These are phyloP conservation scores for Etheostoma nigrum DNA, from an alignment of 2,797 vertebrate genomes.

Conservation along the genomic window DNA sequence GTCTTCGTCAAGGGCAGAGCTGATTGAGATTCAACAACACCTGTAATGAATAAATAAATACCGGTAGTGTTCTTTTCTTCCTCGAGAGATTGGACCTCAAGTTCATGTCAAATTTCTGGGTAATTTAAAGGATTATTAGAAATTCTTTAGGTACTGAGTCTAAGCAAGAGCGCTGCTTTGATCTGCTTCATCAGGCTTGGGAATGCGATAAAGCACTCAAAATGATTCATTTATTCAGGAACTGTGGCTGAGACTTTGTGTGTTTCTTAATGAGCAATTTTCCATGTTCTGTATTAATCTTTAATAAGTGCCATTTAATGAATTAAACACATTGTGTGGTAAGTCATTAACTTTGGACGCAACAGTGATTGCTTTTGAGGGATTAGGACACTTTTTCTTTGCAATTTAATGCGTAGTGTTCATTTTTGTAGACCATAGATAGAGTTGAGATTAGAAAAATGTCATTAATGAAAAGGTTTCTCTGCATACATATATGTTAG, in stretches of 20 bases:
- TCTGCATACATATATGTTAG: not conserved
- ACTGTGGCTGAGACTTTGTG: constrained; percentile 57
- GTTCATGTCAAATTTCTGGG: constrained; percentile 36
- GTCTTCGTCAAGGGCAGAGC: constrained; percentile 18
- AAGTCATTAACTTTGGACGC: constrained; percentile 81
- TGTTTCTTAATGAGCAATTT: constrained; percentile 74
- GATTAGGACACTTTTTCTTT: constrained; percentile 72
- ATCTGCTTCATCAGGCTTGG: constrained; percentile 62
- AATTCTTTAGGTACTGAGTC: constrained; percentile 58
- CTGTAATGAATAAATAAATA: constrained; percentile 28
- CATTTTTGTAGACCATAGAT: constrained; percentile 62
- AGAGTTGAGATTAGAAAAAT: constrained; percentile 58
- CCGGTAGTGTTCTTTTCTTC: not conserved
- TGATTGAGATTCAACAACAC: constrained; percentile 15
- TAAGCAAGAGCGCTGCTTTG: constrained; percentile 33
- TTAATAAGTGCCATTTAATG: constrained; percentile 79
- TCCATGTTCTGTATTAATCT: constrained; percentile 71
- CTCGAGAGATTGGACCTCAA: constrained; percentile 42
- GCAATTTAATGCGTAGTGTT: constrained; percentile 64
- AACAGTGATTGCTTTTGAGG: constrained; percentile 78
- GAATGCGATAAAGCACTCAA: constrained; percentile 58
- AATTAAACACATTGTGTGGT: constrained; percentile 77
- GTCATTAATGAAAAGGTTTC: constrained; percentile 55
- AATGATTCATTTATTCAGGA: constrained; percentile 68
- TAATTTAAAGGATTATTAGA: constrained; percentile 67